Evolutionary conservation across 2,888 invertebrate genomes (phyloP), one percentile per base, ranked within the genome.

Genomic region (Drosophila mulleri): DNA sequence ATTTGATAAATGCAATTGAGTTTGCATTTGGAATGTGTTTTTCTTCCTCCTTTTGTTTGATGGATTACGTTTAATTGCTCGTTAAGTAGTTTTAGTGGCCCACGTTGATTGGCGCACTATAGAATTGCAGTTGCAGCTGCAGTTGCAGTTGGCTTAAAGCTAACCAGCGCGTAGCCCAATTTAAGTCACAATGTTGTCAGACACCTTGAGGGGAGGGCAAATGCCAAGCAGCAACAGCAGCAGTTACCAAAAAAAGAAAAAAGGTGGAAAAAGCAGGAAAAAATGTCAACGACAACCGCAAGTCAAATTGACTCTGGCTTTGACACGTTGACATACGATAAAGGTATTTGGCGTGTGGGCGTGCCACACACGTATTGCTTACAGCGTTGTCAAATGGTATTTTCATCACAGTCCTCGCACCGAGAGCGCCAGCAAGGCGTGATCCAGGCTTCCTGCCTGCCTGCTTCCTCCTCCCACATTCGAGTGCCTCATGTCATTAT

Each of bases 271-370:
- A 23, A 37, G 4, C 47, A 18, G 53, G 23, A 70, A 78, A 82
- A 80, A 81, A 75, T 71, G 75, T 68, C 69, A 71, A 63, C 82
- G 77, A 63, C 80, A 76, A 72, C 87, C 89, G 70, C 89, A 87
- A 84, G 82, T 84, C 82, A 80, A 90, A 90, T 88, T 90, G 87
- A 88, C 90, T 88, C 77, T 87, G 88, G 75, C 83, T 84, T 87
- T 88, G 90, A 90, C 88, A 89, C 85, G 84, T 81, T 90, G 88
- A 79, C 84, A 87, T 75, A 82, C 80, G 87, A 87, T 87, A 82
- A 87, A 89, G 88, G 84, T 87, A 84, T 89, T 84, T 83, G 79
- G 79, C 54, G 64, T 54, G 77, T 67, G 77, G 48, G 45, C 53
- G 61, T 14, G 20, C 37, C 44, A 37, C 41, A 60, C 72, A 60